These are phyloP conservation scores for Zaprionus taronus DNA, from an alignment of 1,140 invertebrate species.

Conservation along the genomic window DNA sequence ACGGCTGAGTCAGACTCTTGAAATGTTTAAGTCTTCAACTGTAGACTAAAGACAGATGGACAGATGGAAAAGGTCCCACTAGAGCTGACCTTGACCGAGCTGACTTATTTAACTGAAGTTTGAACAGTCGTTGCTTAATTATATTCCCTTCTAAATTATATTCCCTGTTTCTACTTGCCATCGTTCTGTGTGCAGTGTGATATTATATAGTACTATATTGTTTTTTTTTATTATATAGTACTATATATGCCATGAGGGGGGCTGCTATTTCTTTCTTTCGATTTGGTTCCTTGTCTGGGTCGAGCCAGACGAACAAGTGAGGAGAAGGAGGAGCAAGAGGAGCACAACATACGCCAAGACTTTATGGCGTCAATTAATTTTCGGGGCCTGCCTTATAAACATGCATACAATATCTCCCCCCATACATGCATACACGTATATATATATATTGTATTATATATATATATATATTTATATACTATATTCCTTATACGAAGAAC, in stretches of 20 bases:
- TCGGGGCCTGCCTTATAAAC: constrained; percentile 42
- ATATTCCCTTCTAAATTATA: not conserved
- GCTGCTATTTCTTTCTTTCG: not conserved
- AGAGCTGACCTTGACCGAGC: not conserved
- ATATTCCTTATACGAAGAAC: constrained; percentile 10
- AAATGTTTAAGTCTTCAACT: not conserved
- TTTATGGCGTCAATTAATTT: constrained; percentile 74
- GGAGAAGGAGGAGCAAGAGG: not conserved
- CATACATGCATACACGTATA: constrained; percentile 29
- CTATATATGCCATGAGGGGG: constrained; percentile 4
- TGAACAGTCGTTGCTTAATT: not conserved
- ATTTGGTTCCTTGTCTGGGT: constrained; percentile 24
- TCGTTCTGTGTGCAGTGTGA: not conserved
- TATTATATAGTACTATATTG: not conserved
- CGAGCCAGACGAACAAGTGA: constrained; percentile 57
- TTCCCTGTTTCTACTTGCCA: not conserved
- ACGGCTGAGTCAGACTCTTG: not conserved
- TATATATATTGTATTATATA: constrained; percentile 6
- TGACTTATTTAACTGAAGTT: not conserved
- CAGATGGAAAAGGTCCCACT: too few relatives aligned
- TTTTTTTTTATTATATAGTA: too few relatives aligned
- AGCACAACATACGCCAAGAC: constrained; percentile 32
- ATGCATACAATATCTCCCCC: not conserved
- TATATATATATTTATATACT: constrained; percentile 2
- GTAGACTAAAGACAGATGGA: too few relatives aligned